phyloP scores from a whole-genome alignment of 2,888 invertebrate genomes.

The Serripes groenlandicus region DNA sequence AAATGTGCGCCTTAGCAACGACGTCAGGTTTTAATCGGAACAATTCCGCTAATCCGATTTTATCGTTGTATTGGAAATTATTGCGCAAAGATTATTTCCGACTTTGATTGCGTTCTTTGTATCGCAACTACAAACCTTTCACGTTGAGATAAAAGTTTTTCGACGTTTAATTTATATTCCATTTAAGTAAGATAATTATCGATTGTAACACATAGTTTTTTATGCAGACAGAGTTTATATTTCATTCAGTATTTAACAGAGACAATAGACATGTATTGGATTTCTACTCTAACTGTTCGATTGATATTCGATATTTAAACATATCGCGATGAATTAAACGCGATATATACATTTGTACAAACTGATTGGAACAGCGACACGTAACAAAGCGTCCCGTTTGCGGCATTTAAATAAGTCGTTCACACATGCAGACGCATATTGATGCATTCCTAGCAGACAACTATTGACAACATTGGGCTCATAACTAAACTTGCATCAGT shows the following conservation, averaged over 20 bases:
- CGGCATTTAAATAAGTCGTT: too few relatives aligned
- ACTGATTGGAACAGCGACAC: not conserved
- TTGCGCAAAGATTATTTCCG: not conserved
- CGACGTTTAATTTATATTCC: too few relatives aligned
- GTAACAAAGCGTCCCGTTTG: too few relatives aligned
- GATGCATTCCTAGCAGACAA: too few relatives aligned
- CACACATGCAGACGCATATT: too few relatives aligned
- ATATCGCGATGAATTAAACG: constrained; percentile 20
- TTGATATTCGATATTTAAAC: constrained; percentile 24
- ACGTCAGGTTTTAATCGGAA: constrained; percentile 25
- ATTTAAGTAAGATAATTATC: too few relatives aligned
- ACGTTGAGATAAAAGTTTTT: too few relatives aligned
- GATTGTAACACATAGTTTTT: too few relatives aligned
- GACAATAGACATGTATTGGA: constrained; percentile 14
- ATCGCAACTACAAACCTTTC: too few relatives aligned
- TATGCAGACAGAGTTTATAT: too few relatives aligned
- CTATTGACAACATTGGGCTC: too few relatives aligned
- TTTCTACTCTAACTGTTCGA: not conserved
- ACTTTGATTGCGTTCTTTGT: not conserved
- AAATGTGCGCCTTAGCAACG: constrained; percentile 62
- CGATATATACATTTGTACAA: constrained; percentile 23
- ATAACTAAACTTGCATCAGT: too few relatives aligned
- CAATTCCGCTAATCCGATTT: constrained; percentile 20
- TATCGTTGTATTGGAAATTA: constrained; percentile 20
- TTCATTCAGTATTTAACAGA: not conserved